Evolutionary conservation across 2,113 vertebrate species (phyloP).

Genomic region (Opisthocomus hoazin): DNA sequence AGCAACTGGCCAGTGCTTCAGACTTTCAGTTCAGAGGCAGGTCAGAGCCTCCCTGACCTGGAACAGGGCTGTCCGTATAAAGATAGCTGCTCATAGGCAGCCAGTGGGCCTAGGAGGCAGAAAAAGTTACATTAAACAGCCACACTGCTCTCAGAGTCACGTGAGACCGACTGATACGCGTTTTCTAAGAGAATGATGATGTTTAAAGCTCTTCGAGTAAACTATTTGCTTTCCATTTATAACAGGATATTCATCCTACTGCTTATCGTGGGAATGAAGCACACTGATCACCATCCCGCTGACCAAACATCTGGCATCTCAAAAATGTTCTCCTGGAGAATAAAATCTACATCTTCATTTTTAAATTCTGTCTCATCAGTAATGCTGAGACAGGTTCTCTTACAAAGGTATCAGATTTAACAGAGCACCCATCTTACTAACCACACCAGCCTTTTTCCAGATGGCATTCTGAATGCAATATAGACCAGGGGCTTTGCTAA

Average conservation of each 20-base stretch:
- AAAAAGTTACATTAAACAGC: conserved; percentile 27
- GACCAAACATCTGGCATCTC: not conserved
- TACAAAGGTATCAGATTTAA: conserved; percentile 3
- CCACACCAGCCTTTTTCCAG: not conserved
- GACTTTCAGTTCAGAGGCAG: not conserved
- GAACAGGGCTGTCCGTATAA: not conserved
- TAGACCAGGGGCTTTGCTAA: not conserved
- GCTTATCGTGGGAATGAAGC: not conserved
- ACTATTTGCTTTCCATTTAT: conserved; percentile 1
- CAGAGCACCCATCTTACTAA: not conserved
- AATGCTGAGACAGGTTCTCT: not conserved
- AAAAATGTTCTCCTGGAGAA: not conserved
- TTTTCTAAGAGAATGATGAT: conserved; percentile 31
- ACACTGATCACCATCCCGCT: not conserved
- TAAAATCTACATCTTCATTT: not conserved
- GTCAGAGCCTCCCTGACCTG: not conserved
- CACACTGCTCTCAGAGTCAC: not conserved
- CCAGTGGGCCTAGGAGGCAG: not conserved
- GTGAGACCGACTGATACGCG: not conserved
- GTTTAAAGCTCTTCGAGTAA: conserved; percentile 13
- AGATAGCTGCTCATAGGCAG: not conserved
- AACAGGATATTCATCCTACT: not conserved
- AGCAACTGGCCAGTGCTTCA: not conserved
- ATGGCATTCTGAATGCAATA: not conserved
- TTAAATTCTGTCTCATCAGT: not conserved